These are phyloP conservation scores for Anseranas semipalmata DNA, from an alignment of 2,113 vertebrate genomes.

Conservation along the genomic window DNA sequence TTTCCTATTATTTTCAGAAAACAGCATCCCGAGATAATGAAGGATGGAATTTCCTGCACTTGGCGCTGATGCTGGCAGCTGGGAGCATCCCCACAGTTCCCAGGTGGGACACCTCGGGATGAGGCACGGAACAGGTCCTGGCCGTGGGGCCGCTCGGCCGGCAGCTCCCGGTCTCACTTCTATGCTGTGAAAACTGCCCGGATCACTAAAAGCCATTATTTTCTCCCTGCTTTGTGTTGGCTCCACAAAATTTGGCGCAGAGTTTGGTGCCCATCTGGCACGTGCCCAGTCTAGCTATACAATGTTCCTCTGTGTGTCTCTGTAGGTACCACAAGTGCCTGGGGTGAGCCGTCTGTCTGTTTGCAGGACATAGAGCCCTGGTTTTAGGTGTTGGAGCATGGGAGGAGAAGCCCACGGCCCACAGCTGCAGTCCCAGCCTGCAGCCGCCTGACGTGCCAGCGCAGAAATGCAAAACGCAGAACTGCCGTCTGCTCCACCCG, in stretches of 20 bases:
- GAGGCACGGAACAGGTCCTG: too few species aligned
- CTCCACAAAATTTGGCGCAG: neutral
- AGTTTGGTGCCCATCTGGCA: neutral
- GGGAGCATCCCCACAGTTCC: too few species aligned
- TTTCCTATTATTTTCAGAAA: neutral
- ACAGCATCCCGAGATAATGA: neutral
- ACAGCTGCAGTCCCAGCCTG: neutral
- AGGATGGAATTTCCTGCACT: neutral
- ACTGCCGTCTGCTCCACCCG: too few species aligned
- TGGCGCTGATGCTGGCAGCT: neutral
- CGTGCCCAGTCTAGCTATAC: accelerated
- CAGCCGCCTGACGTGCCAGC: neutral
- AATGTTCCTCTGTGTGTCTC: accelerated
- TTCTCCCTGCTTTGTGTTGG: neutral
- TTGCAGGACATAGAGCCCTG: neutral
- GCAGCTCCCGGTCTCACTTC: neutral
- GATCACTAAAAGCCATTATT: neutral
- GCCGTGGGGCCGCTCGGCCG: too few species aligned
- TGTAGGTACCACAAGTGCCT: neutral
- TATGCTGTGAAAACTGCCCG: neutral
- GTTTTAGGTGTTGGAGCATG: accelerated
- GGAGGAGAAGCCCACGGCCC: neutral
- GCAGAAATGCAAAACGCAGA: neutral
- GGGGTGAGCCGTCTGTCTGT: neutral
- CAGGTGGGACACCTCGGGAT: too few species aligned